phyloP scores from a whole-genome alignment of 2,113 vertebrate genomes.

The Tupaia chinensis region DNA sequence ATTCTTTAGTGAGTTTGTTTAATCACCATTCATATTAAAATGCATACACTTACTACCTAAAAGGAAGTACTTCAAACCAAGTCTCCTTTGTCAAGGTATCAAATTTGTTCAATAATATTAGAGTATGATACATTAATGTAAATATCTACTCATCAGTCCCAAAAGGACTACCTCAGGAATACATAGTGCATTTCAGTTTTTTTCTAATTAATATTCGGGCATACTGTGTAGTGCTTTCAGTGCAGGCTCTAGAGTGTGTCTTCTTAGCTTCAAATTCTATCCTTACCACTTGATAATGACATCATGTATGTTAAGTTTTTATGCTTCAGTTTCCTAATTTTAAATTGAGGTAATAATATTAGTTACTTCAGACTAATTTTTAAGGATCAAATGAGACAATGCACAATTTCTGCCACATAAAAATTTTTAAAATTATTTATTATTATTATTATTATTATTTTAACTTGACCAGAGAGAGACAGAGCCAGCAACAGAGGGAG shows the following conservation, averaged over 20 bases:
- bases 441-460: no score
- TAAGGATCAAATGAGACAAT: not conserved
- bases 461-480: no score
- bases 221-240: not conserved
- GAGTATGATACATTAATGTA: not conserved
- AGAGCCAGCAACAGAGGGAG: no score
- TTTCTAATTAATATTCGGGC: not conserved
- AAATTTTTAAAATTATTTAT: not conserved
- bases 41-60: not conserved
- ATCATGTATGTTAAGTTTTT: not conserved
- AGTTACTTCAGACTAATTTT: not conserved
- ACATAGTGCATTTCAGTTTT: not conserved
- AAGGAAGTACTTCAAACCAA: not conserved
- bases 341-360: not conserved
- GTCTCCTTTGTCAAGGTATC: not conserved
- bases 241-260: not conserved
- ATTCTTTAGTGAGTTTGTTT: not conserved
- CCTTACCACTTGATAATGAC: not conserved
- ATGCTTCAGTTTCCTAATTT: not conserved
- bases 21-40: not conserved
- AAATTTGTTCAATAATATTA: not conserved
- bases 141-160: not conserved
- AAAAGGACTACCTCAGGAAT: not conserved
- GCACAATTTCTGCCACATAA: not conserved
- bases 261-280: not conserved